phyloP scores from a whole-genome alignment of 1,140 invertebrate genomes.

The Drosophila chauvacae region DNA sequence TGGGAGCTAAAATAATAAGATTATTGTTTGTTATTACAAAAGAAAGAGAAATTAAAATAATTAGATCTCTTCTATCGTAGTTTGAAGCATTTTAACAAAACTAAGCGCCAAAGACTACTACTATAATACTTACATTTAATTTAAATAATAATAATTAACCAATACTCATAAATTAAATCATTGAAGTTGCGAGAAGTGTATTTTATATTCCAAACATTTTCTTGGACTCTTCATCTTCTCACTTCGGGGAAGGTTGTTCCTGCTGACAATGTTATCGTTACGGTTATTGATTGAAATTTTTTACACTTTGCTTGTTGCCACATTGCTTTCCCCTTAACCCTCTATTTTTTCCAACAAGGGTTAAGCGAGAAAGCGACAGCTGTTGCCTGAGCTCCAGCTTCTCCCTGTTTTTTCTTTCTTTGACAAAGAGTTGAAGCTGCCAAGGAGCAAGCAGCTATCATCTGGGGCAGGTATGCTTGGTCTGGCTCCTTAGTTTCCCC shows the following conservation, averaged over 20 bases:
- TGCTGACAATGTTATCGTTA: conserved; percentile 76
- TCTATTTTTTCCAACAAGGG: conserved; percentile 4
- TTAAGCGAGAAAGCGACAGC: conserved; percentile 43
- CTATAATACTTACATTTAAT: too few relatives aligned
- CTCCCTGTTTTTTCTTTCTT: conserved; percentile 30
- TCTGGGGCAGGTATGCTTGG: conserved; percentile 30
- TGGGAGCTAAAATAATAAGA: too few relatives aligned
- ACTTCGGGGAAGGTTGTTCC: conserved; percentile 21
- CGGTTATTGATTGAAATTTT: conserved; percentile 76
- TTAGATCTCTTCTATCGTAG: too few relatives aligned
- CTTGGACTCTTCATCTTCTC: not conserved
- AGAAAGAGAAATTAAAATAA: too few relatives aligned
- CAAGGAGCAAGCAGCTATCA: conserved; percentile 12
- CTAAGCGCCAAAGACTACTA: too few relatives aligned
- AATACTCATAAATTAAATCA: not conserved
- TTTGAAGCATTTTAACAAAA: too few relatives aligned
- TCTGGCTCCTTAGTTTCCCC: not conserved
- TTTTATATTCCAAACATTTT: not conserved
- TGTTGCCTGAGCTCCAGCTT: conserved; percentile 49
- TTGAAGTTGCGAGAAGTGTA: not conserved
- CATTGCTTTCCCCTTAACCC: conserved; percentile 24
- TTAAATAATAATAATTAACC: too few relatives aligned
- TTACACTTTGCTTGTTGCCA: conserved; percentile 51
- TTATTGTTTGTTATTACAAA: not conserved
- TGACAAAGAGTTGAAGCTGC: not conserved